Base-by-base conservation (phyloP, 2,797 vertebrate genomes). In the Chromobotia macracanthus region DNA sequence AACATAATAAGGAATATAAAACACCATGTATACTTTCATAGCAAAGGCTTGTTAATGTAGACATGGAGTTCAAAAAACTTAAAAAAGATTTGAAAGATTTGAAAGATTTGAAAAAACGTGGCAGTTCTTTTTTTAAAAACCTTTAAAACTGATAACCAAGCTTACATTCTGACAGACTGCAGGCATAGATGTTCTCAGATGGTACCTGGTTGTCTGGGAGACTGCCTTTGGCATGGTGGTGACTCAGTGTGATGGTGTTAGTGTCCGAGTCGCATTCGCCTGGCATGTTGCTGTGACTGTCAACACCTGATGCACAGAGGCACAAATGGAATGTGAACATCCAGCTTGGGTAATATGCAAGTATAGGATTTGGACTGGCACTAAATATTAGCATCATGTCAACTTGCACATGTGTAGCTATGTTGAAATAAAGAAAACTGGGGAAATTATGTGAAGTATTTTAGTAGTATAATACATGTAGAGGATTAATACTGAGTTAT, bases 121-220 rank as follows among this genome's bases (percentile, higher is more conserved):
- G 44, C 64, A 75, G 84, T 88, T 89, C 91, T 93, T 90, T 91
- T 91, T 90, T 90, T 87, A 87, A 89, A 90, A 89, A 79, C 83
- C 86, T n/a, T 84, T 86, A 82, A 79, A 60, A 66, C 85, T 73
- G 1, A 21, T 71, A 79, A 71, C 56, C 70, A 75, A 79, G 81
- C 13, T 50, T 21, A 68, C 35, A 76, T 69, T 72, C 38, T 61
- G 84, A 82, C 79, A 83, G 58, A 53, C 72, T 60, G 4, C 25
- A 16, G 63, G 60, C 79, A 38, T 73, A 82, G 65, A 80, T n/a
- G 15, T 80, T 66, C 70, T 80, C 46, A 71, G 56, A 55, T 64
- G 71, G 67, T 80, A 55, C 15, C 75, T 77, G 74, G 64, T 31
- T 50, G 56, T 68, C 35, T 18, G 9, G 74, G 81, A 73, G 44